Percentiles rank a stretch among this genome's conserved stretches.
Conservation (phyloP, 1,140 invertebrate genomes). For the Gerris buenoi region DNA sequence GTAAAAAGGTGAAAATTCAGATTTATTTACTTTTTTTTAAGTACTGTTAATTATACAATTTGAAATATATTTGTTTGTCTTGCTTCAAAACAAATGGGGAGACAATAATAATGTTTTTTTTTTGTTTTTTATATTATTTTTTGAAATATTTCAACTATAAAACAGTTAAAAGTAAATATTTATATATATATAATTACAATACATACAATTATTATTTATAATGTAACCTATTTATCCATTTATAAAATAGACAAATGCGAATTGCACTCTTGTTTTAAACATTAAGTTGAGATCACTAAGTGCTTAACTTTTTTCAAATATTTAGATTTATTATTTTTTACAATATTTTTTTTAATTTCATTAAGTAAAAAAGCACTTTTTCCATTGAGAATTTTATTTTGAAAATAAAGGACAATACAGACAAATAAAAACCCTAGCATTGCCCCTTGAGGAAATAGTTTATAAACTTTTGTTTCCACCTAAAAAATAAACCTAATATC, state of each 20-base stretch:
- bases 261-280: constrained; percentile 11
- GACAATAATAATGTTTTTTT: no score
- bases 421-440: constrained; percentile 6
- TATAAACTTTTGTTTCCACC: constrained; percentile 17
- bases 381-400: constrained; percentile 1
- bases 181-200: not conserved
- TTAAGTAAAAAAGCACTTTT: constrained; percentile 10
- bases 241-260: constrained; percentile 15
- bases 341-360: constrained; percentile 3
- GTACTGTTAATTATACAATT: no score
- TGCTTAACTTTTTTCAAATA: not conserved
- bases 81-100: no score
- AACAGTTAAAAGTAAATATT: no score
- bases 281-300: constrained; percentile 13
- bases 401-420: constrained; percentile 6
- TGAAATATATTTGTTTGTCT: no score
- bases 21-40: no score
- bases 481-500: no score
- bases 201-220: not conserved
- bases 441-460: constrained; percentile 7
- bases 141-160: no score
- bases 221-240: constrained; percentile 12
- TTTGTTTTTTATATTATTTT: no score
- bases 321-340: not conserved
- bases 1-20: no score